A percentile compares a stretch with the other conserved stretches of the same genome.
These are phyloP conservation scores for Yponomeuta malinellus DNA, from an alignment of 2,888 invertebrate species.

Conservation along the genomic window DNA sequence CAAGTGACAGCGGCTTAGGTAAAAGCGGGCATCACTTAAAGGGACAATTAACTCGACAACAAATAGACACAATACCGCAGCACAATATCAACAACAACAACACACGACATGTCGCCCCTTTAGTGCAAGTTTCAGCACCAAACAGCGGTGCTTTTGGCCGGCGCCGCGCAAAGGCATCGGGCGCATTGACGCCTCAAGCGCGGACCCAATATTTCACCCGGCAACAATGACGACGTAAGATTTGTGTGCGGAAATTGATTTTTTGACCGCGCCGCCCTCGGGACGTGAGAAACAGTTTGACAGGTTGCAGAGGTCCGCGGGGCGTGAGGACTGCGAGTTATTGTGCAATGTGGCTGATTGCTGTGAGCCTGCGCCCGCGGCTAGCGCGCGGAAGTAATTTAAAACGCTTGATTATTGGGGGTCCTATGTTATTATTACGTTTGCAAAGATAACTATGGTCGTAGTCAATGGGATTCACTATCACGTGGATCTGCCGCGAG, in stretches of 20 bases:
- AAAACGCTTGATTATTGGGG: background rate
- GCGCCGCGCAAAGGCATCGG: constrained; percentile 37
- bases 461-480: background rate
- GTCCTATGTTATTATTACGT: too few relatives aligned
- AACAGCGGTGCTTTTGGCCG: constrained; percentile 44
- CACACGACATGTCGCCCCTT: constrained; percentile 61
- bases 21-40: constrained; percentile 26
- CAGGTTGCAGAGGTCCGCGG: constrained; percentile 50
- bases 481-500: too few relatives aligned
- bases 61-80: constrained; percentile 45
- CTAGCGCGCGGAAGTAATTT: constrained; percentile 34
- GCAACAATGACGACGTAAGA: constrained; percentile 68
- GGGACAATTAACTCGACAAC: constrained; percentile 51
- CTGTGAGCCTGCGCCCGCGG: constrained; percentile 21
- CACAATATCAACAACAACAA: constrained; percentile 35
- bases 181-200: constrained; percentile 45
- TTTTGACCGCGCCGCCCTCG: constrained; percentile 43
- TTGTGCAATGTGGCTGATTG: constrained; percentile 40
- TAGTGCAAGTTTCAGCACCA: constrained; percentile 66
- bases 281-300: constrained; percentile 66
- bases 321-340: constrained; percentile 41
- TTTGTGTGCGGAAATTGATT: constrained; percentile 76
- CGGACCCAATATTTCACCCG: constrained; percentile 61
- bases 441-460: too few relatives aligned
- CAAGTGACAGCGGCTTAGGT: constrained; percentile 17